Conservation (phyloP, 2,888 invertebrate genomes). For the Tetranychus piercei region DNA sequence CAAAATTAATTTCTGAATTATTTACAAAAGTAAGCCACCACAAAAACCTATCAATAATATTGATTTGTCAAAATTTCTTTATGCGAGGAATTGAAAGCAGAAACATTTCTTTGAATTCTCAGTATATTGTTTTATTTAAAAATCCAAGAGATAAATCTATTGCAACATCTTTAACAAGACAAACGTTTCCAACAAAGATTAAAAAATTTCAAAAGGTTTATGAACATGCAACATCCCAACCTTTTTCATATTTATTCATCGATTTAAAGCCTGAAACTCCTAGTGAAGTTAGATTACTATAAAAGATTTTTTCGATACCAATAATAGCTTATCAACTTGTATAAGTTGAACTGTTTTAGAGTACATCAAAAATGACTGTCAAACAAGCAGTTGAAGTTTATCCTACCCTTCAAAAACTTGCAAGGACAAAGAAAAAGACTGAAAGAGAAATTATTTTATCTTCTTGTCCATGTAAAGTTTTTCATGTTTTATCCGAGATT, state of each 20-base stretch:
- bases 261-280: no score
- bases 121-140: neutral
- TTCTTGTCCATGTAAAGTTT: neutral
- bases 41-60: slow-evolving; percentile 9
- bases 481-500: neutral
- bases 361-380: neutral
- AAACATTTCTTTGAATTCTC: no score
- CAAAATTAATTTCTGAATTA: neutral
- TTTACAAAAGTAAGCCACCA: slow-evolving; percentile 17
- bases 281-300: no score
- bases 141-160: neutral
- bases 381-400: neutral
- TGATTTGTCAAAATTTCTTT: slow-evolving; percentile 19
- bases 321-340: no score
- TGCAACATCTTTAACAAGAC: neutral
- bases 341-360: no score
- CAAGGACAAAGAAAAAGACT: neutral
- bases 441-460: neutral
- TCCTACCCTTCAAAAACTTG: neutral
- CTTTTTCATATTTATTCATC: no score
- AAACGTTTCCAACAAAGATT: no score
- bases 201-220: no score
- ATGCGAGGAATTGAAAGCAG: neutral
- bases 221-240: no score
- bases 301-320: no score